A percentile compares a stretch with the other conserved stretches of the same genome.
Conservation (phyloP, 2,797 vertebrate species). For the Telmatherina bonti region DNA sequence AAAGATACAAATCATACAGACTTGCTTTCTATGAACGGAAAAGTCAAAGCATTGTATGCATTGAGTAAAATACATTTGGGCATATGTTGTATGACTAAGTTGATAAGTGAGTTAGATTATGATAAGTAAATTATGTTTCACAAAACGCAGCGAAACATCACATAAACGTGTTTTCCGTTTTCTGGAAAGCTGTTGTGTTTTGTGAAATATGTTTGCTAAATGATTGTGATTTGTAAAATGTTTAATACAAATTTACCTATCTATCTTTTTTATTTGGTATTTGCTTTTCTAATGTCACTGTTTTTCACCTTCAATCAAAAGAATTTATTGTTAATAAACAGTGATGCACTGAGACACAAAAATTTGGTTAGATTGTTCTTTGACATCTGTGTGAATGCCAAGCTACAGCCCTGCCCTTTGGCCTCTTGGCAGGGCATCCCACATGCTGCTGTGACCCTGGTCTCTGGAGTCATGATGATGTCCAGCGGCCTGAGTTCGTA, state of each 20-base stretch:
- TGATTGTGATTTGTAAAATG: neutral
- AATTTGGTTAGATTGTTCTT: conserved; percentile 33
- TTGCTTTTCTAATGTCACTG: neutral
- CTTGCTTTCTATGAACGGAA: too few relatives aligned
- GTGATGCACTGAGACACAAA: conserved; percentile 7
- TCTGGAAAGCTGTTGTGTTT: neutral
- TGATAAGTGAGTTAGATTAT: too few relatives aligned
- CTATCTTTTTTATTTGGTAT: neutral
- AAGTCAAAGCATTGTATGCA: too few relatives aligned
- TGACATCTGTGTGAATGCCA: conserved; percentile 72
- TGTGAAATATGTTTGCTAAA: neutral
- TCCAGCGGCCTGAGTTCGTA: conserved; percentile 75
- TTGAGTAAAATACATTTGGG: too few relatives aligned
- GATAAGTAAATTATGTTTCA: too few relatives aligned
- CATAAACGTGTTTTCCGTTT: neutral
- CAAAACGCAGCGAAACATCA: neutral
- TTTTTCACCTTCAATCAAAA: too few relatives aligned
- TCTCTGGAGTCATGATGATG: conserved; percentile 70
- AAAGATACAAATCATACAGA: too few relatives aligned
- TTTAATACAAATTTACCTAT: neutral
- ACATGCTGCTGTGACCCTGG: conserved; percentile 63
- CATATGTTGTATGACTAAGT: too few relatives aligned
- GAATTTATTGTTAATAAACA: too few relatives aligned
- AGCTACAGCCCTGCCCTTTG: conserved; percentile 72
- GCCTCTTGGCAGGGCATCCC: conserved; percentile 63